These are phyloP conservation scores for Planiliza haematocheilus DNA, from an alignment of 2,113 vertebrate species.

Conservation along the genomic window DNA sequence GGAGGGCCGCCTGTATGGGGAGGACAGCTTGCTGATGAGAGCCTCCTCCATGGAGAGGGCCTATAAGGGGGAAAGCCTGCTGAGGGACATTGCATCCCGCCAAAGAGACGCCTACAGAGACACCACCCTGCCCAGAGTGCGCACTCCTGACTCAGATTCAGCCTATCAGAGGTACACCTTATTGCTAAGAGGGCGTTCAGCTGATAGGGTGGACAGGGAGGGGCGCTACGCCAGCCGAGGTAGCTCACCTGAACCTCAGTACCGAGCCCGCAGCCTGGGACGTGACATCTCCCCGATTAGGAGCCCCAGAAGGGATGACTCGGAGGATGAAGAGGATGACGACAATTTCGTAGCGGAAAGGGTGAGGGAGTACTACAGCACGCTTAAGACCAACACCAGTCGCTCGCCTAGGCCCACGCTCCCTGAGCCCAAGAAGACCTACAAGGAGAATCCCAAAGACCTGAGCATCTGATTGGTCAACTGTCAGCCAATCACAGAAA, in stretches of 20 bases:
- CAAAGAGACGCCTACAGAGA: conserved; percentile 59
- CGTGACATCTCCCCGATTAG: conserved; percentile 76
- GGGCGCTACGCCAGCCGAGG: conserved; percentile 50
- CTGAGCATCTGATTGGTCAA: conserved; percentile 93
- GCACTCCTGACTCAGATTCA: conserved; percentile 76
- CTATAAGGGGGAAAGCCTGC: conserved; percentile 67
- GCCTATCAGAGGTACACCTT: conserved; percentile 79
- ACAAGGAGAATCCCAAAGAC: conserved; percentile 95
- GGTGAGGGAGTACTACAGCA: conserved; percentile 86
- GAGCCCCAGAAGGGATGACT: conserved; percentile 60
- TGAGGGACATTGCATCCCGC: conserved; percentile 59
- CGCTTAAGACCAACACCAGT: conserved; percentile 77
- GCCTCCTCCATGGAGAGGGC: conserved; percentile 68
- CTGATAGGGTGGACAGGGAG: conserved; percentile 60
- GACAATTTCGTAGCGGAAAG: conserved; percentile 78
- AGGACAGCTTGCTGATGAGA: conserved; percentile 69
- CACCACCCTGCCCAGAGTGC: conserved; percentile 68
- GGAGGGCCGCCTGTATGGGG: conserved; percentile 49
- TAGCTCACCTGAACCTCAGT: conserved; percentile 54
- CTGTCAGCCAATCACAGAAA: conserved; percentile 44
- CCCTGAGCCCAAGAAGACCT: conserved; percentile 88
- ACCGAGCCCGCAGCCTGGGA: conserved; percentile 78
- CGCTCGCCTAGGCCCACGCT: conserved; percentile 72
- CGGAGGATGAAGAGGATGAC: conserved; percentile 78
- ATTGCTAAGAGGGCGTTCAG: conserved; percentile 77